Percentiles rank a stretch among this genome's conserved stretches.
These are phyloP conservation scores for Ara ararauna DNA, from an alignment of 2,797 vertebrate species.

Conservation along the genomic window DNA sequence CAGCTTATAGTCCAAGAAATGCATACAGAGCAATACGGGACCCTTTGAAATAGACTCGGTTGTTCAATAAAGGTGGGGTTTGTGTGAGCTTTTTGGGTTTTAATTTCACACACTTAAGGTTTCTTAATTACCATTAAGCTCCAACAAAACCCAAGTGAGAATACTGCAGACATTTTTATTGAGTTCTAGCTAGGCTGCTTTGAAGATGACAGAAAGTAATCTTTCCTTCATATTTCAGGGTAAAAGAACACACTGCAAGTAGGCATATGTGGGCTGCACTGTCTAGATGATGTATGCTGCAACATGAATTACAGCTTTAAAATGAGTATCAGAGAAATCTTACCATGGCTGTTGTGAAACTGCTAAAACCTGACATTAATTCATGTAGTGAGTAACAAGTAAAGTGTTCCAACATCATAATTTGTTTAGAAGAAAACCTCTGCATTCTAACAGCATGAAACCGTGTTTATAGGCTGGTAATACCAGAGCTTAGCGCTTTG, in stretches of 20 bases:
- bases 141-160: conserved; percentile 57
- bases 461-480: not conserved
- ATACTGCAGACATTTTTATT: conserved; percentile 21
- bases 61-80: not conserved
- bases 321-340: not conserved
- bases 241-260: not conserved
- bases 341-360: not conserved
- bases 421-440: not conserved
- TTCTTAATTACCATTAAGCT: conserved; percentile 66
- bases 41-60: conserved; percentile 7
- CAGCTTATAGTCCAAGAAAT: conserved; percentile 12
- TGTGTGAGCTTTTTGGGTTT: not conserved
- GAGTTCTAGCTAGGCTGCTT: conserved; percentile 18
- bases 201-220: no score
- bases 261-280: not conserved
- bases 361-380: not conserved
- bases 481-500: not conserved
- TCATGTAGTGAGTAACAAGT: not conserved
- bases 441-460: not conserved
- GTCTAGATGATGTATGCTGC: not conserved
- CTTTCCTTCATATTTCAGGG: conserved; percentile 5
- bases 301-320: conserved; percentile 3
- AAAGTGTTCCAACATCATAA: not conserved
- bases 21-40: not conserved
- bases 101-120: conserved; percentile 44